Conservation (phyloP, 2,888 invertebrate genomes). For the Yponomeuta sedellus region DNA sequence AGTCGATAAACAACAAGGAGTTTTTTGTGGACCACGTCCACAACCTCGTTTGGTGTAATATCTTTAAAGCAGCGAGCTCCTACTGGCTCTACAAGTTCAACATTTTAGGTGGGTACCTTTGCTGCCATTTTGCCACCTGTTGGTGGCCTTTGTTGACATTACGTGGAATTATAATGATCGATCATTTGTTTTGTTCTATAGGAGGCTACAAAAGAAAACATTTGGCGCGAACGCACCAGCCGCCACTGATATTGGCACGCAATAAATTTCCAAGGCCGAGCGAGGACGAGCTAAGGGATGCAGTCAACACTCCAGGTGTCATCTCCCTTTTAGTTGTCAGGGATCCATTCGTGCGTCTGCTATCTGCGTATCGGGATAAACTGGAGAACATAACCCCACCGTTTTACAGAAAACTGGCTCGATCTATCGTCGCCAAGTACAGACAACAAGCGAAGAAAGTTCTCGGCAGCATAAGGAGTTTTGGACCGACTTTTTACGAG, state of each 20-base stretch:
- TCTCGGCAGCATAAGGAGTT: conserved; percentile 52
- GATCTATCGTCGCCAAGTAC: conserved; percentile 78
- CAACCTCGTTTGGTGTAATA: conserved; percentile 84
- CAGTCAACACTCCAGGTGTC: conserved; percentile 76
- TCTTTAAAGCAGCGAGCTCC: conserved; percentile 86
- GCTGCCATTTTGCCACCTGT: neutral
- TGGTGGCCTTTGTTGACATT: conserved; percentile 16
- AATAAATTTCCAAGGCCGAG: conserved; percentile 82
- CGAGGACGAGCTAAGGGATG: conserved; percentile 76
- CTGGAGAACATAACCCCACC: conserved; percentile 82
- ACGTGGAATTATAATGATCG: conserved; percentile 5
- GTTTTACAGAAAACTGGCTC: conserved; percentile 81
- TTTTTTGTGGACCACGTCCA: conserved; percentile 82
- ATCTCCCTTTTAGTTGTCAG: conserved; percentile 82
- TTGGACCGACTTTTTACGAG: conserved; percentile 81
- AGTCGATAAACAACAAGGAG: conserved; percentile 82
- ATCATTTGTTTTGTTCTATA: conserved; percentile 31
- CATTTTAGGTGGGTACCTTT: conserved; percentile 77
- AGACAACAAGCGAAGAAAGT: conserved; percentile 53
- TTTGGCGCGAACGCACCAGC: conserved; percentile 75
- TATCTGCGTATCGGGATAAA: conserved; percentile 85
- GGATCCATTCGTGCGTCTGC: conserved; percentile 83
- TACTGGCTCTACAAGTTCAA: conserved; percentile 89
- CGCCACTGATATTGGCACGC: conserved; percentile 81
- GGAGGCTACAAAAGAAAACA: conserved; percentile 78